Evolutionary conservation across 2,113 vertebrate species (phyloP).

Genomic region (Muntiacus reevesi): DNA sequence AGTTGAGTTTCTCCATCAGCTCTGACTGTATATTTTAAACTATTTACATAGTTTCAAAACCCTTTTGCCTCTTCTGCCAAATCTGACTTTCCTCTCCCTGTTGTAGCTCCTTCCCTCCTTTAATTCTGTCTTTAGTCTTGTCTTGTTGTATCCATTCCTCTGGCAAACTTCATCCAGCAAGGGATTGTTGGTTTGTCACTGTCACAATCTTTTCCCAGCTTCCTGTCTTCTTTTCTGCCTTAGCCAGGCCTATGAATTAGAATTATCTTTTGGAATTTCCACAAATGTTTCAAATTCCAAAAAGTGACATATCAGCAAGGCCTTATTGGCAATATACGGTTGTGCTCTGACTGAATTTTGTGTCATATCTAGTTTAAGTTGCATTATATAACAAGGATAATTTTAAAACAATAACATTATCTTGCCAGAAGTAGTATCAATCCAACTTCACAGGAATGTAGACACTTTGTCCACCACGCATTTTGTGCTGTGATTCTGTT

Average conservation of each 20-base stretch:
- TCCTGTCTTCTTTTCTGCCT: neutral
- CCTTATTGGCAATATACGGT: neutral
- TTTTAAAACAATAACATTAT: neutral
- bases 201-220: neutral
- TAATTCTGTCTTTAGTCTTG: neutral
- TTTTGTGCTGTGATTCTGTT: slow-evolving; percentile 35
- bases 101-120: neutral
- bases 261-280: neutral
- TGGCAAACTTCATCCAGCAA: neutral
- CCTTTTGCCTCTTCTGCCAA: neutral
- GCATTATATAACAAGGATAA: neutral
- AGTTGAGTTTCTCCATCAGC: neutral
- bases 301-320: neutral
- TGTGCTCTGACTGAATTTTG: neutral
- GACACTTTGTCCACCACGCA: neutral
- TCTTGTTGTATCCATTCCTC: neutral
- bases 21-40: neutral
- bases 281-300: neutral
- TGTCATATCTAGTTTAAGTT: neutral
- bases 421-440: neutral
- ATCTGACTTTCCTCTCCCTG: neutral
- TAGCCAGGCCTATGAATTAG: neutral
- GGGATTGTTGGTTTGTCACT: neutral
- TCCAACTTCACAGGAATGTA: neutral
- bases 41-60: neutral